Evolutionary conservation across 2,113 vertebrate species (phyloP), one percentile per base, ranked within the genome.

Genomic region (Coryphaenoides rupestris): DNA sequence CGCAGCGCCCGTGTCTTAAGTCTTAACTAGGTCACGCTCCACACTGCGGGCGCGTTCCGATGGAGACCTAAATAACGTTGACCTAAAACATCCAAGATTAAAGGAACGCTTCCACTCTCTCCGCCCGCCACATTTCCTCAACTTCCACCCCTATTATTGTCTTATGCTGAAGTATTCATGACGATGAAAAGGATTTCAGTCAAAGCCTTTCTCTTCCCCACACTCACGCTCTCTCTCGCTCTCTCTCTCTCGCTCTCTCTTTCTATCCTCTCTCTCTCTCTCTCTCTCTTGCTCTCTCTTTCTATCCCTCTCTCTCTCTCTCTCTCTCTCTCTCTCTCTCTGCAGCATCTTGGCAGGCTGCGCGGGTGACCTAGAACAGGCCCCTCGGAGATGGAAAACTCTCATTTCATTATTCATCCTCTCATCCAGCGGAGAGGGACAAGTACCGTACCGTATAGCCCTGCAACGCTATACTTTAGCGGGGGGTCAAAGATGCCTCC

Each of bases 371-470:
- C 71, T 55, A 53, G 58, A 55, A 60, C 65, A 70, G 10, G 10
- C 24, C 46, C 65, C 68, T 65, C 45, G 40, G 78, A 82, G 73
- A 74, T 64, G 55, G 40, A 40, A n/a, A 73, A 70, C 66, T 76
- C 69, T 60, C 59, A 53, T 40, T 62, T 83, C 58, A 75, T 76
- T 70, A 80, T 68, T 69, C 72, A 65, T 72, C 76, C 28, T 79
- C 68, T 72, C 55, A 56, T 79, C 74, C 52, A 53, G 21, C 24
- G 16, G 33, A 40, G 33, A 40, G 6, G n/a, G 6, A 40, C 33
- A 40, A 40, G 33, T 40, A 40, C 9, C 33, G 33, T 40, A 40
- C 9, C n/a, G 33, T 40, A 40, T 9, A 40, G 33, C 33, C 33
- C 33, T 10, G 33, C 33, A 55, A 12, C 46, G 15, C 46, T 12